Evolutionary conservation across 2,888 invertebrate species (phyloP), one percentile per base, ranked within the genome.

Genomic region (Drosophila pseudotalamancana): DNA sequence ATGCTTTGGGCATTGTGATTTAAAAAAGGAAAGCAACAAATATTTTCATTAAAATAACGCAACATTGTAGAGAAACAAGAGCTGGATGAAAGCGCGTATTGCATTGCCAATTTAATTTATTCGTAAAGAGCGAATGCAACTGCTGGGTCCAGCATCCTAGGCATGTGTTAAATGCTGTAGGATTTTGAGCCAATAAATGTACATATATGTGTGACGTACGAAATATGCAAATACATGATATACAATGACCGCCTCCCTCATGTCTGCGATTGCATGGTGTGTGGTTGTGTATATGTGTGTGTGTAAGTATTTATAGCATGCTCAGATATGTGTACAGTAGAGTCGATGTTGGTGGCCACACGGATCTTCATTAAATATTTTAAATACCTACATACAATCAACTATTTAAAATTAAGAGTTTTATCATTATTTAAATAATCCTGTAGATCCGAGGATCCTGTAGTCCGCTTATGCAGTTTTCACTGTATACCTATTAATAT

Each of bases 81-180:
- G 46, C 32, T 54, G 60, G 16, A 51, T 50, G 25, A 45, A 55
- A 27, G 62, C 70, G 40, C 59, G 73, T 76, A 72, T 65, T 72
- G 76, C 68, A 77, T 59, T 72, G 56, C 27, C 43, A 68, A 65
- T 72, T 77, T 68, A 76, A 76, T 72, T 80, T 80, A 77, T 77
- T 68, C 80, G 32, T 18, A 25, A 39, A 57, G 31, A 55, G 43
- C 27, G 31, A 43, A 18, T 39, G 37, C 40, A 18, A 21, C 31
- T 31, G 46, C 16, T 43, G 31, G 39, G 29, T 27, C 25, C 23
- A 34, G 64, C 49, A 40, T 59, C 25, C 62, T 51, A 56, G 73
- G 61, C 59, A 68, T 64, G 76, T 72, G 77, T 57, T 68, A 80
- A 77, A 77, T 43, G 73, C 64, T 34, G 59, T 63, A 56, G 54